phyloP scores from a whole-genome alignment of 2,113 vertebrate species.

The Solea solea region DNA sequence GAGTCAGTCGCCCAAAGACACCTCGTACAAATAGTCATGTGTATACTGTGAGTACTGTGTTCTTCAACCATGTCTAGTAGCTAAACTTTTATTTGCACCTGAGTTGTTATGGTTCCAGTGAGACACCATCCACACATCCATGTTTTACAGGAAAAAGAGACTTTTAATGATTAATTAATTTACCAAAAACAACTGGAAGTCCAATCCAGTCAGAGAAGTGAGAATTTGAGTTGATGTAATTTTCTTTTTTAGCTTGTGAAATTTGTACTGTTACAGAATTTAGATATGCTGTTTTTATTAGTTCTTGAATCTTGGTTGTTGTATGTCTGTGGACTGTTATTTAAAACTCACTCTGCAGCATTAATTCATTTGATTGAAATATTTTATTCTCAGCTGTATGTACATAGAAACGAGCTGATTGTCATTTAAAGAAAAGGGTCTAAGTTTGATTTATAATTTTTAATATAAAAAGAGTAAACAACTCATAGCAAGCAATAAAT shows the following conservation, averaged over 20 bases:
- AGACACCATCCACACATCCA: constrained; percentile 6
- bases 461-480: constrained; percentile 19
- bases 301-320: constrained; percentile 1
- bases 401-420: neutral
- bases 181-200: neutral
- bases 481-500: constrained; percentile 24
- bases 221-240: neutral
- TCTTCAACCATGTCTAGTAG: neutral
- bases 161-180: neutral
- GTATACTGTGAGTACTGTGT: constrained; percentile 1
- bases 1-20: too few relatives aligned
- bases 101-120: constrained; percentile 25
- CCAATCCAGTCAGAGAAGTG: neutral
- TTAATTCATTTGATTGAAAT: neutral
- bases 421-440: neutral
- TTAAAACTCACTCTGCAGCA: constrained; percentile 4
- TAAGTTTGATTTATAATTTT: constrained; percentile 9
- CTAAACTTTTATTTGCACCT: constrained; percentile 4
- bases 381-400: constrained; percentile 11
- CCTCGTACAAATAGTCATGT: neutral
- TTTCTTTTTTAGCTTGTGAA: constrained; percentile 4
- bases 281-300: constrained; percentile 9
- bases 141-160: neutral
- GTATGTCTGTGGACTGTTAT: constrained; percentile 7
- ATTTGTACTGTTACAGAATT: neutral